A percentile compares a stretch with the other conserved stretches of the same genome.
phyloP scores from a whole-genome alignment of 2,113 vertebrate genomes.

The Pelvicachromis taeniatus region DNA sequence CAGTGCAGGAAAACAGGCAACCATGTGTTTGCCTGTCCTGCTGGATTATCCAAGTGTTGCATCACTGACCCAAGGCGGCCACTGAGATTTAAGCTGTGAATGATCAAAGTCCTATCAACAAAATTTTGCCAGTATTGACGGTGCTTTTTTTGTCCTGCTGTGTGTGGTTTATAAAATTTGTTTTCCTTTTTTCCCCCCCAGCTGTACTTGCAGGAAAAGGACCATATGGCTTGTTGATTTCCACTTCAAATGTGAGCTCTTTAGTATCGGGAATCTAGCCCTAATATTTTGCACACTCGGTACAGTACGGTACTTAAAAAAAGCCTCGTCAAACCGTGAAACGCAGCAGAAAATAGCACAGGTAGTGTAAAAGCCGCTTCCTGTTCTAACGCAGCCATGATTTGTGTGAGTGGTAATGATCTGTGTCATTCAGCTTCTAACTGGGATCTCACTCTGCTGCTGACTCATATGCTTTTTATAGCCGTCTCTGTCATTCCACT shows the following conservation, averaged over 20 bases:
- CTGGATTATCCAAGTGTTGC: slow-evolving; percentile 32
- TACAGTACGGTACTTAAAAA: background rate
- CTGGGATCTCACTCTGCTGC: slow-evolving; percentile 55
- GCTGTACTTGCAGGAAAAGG: background rate
- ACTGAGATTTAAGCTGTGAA: background rate
- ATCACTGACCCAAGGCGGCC: slow-evolving; percentile 13
- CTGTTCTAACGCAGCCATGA: slow-evolving; percentile 13
- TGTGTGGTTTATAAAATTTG: background rate
- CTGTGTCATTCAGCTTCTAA: slow-evolving; percentile 61
- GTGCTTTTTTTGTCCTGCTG: background rate
- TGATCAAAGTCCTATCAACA: slow-evolving; percentile 25
- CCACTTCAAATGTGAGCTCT: background rate
- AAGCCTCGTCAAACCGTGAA: background rate
- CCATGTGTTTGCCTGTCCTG: background rate
- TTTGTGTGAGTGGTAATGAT: slow-evolving; percentile 57
- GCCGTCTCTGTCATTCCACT: slow-evolving; percentile 45
- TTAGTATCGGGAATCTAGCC: background rate
- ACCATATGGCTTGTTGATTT: background rate
- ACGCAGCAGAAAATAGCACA: slow-evolving; percentile 13
- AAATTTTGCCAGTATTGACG: background rate
- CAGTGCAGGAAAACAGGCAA: slow-evolving; percentile 13
- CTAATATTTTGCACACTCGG: background rate
- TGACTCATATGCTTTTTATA: slow-evolving; percentile 66
- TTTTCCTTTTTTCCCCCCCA: background rate
- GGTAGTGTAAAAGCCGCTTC: slow-evolving; percentile 27